Base-by-base conservation (phyloP, 2,797 vertebrate genomes). In the Acomys russatus region DNA sequence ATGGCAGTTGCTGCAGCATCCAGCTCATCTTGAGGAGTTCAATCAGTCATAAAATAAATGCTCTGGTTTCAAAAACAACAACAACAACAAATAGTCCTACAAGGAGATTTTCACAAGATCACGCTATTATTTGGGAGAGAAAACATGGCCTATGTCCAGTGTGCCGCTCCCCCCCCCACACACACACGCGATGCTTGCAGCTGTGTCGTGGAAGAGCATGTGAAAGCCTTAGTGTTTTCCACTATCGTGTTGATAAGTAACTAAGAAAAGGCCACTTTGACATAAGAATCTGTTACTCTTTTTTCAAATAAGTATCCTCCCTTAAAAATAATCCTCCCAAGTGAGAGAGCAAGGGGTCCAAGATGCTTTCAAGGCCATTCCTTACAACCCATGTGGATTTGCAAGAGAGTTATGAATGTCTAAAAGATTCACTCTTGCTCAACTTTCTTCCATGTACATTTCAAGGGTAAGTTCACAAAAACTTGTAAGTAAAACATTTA, bases 301-400 rank as follows among this genome's bases (percentile, higher is more conserved):
- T 66, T 87, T 86, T 83, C n/a, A 30, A 94, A 85, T 14, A 20
- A 89, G 82, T 66, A 83, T 83, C 35, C 15, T 71, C 44, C 56
- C 74, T 76, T 94, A 54, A 92, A 66, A 95, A 95, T 61, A 90
- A 91, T 59, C 70, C 89, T 92, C 92, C 73, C 11, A 73, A 92
- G 51, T 76, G 84, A 80, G 12, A 63, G 80, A 79, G 14, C 56
- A 79, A 51, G 20, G 74, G 73, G 92, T 90, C 11, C 3, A 94
- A 91, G 78, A 83, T 14, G 78, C 94, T 73, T 68, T 95, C 63
- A 94, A 91, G 61, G n/a, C 30, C 82, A 84, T 49, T 35, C 71
- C 66, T 78, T 90, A 76, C 15, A 89, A 59, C 74, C 8, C 30
- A 79, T 22, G 44, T 9, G 18, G 4, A 71, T 54, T 80, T 79